Evolutionary conservation across 2,113 vertebrate species (phyloP).

Genomic region (Anolis carolinensis): DNA sequence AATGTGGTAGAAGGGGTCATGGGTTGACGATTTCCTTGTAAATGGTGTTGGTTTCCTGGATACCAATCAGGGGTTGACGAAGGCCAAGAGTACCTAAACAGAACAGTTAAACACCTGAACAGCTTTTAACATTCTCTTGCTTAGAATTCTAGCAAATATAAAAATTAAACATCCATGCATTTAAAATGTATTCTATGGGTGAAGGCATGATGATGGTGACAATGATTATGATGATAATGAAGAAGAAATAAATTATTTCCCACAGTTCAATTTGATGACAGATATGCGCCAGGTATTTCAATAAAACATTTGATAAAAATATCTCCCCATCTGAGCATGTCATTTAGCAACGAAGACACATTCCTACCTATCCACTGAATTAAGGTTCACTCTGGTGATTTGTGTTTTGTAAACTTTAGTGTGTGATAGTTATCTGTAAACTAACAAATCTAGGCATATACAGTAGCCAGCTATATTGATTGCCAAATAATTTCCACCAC

Average conservation of each 20-base stretch:
- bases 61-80: background rate
- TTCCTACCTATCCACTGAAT: background rate
- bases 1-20: background rate
- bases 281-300: constrained; percentile 15
- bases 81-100: background rate
- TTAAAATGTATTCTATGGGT: background rate
- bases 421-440: too few relatives aligned
- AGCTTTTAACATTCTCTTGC: background rate
- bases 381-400: background rate
- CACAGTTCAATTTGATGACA: constrained; percentile 21
- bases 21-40: background rate
- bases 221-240: background rate
- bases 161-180: background rate
- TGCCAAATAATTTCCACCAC: background rate
- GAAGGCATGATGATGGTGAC: too few relatives aligned
- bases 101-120: background rate
- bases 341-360: background rate
- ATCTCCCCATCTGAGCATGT: constrained; percentile 8
- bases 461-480: background rate
- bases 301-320: constrained; percentile 12
- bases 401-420: background rate
- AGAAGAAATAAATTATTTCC: background rate
- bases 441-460: background rate
- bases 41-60: background rate
- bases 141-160: background rate